These are phyloP conservation scores for Drosophila nr. medialis DNA, from an alignment of 2,888 invertebrate species.

Conservation along the genomic window DNA sequence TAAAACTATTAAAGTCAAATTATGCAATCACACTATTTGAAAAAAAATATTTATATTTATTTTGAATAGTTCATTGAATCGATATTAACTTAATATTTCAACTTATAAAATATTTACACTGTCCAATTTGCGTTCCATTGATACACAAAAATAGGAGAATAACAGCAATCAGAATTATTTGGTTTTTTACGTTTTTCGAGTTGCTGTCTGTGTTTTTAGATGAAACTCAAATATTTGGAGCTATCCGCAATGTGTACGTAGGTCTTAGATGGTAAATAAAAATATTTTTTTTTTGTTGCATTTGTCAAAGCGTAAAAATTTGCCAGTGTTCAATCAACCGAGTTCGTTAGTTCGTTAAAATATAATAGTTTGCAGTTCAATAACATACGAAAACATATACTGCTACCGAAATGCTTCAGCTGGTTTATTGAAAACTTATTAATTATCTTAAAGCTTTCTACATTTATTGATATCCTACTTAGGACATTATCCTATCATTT, in stretches of 20 bases:
- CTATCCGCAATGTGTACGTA: conserved; percentile 19
- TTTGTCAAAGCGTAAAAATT: conserved; percentile 16
- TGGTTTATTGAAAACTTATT: too few species aligned
- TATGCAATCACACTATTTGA: background rate
- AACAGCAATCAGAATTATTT: background rate
- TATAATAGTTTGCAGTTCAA: conserved; percentile 62
- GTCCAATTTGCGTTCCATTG: background rate
- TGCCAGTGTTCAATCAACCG: conserved; percentile 62
- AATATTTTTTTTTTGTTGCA: conserved; percentile 52
- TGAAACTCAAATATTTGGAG: conserved; percentile 43
- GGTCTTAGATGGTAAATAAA: conserved; percentile 38
- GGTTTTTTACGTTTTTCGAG: conserved; percentile 7
- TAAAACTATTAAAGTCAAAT: background rate
- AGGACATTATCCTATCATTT: too few species aligned
- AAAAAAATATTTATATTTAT: background rate
- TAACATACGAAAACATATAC: conserved; percentile 1
- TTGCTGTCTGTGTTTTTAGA: conserved; percentile 39
- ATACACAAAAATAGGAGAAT: background rate
- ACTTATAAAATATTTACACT: conserved; percentile 50
- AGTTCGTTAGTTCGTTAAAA: conserved; percentile 73
- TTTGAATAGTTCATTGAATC: background rate
- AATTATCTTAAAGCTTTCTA: too few species aligned
- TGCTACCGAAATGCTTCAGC: too few species aligned
- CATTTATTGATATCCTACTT: too few species aligned
- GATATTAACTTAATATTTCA: background rate